phyloP scores from a whole-genome alignment of 2,113 vertebrate species.

The Ploceus nigricollis region DNA sequence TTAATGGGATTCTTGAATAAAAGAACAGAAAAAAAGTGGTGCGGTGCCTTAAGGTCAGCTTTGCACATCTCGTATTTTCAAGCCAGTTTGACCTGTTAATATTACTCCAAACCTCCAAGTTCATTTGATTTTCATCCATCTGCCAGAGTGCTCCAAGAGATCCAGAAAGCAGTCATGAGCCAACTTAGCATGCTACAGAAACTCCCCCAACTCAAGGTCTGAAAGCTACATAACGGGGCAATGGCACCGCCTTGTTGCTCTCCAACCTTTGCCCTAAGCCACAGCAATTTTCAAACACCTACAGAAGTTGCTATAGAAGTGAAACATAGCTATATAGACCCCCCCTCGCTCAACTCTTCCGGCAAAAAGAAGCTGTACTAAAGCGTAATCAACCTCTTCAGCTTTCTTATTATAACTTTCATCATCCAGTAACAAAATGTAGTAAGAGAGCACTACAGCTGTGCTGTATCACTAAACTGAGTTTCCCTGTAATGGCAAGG shows the following conservation, averaged over 20 bases:
- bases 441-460: not conserved
- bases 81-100: not conserved
- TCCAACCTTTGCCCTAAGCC: not conserved
- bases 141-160: not conserved
- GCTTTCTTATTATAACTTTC: not conserved
- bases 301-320: rapidly evolving
- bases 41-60: not conserved
- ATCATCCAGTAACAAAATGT: not conserved
- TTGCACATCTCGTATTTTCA: not conserved
- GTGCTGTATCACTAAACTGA: not conserved
- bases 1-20: not conserved
- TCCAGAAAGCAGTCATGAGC: not conserved
- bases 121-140: not conserved
- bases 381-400: not conserved
- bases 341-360: not conserved
- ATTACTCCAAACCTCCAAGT: not conserved
- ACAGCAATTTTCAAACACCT: not conserved
- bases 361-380: not conserved
- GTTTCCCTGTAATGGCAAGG: not conserved
- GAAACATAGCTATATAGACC: rapidly evolving
- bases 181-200: not conserved
- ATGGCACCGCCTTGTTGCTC: not conserved
- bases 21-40: not conserved
- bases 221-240: not conserved
- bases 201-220: not conserved